phyloP scores from a whole-genome alignment of 2,888 invertebrate species.

The Teinopalpus imperialis region DNA sequence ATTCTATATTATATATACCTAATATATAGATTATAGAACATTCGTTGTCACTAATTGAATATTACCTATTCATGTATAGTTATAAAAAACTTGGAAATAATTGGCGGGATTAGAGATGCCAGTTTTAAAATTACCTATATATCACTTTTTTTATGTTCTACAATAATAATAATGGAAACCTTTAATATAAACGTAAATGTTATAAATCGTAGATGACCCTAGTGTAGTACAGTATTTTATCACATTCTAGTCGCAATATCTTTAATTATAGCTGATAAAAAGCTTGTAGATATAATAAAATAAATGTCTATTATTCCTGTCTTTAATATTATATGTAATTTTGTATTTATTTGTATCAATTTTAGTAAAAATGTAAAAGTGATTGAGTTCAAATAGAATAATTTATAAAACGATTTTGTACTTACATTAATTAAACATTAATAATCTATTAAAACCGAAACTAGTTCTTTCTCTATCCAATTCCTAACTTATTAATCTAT shows the following conservation, averaged over 20 bases:
- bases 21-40: too few relatives aligned
- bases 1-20: too few relatives aligned
- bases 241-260: conserved; percentile 6
- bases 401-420: conserved; percentile 17
- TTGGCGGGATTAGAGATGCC: too few relatives aligned
- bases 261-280: not conserved
- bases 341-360: not conserved
- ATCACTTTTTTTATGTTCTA: too few relatives aligned
- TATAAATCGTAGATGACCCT: not conserved
- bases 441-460: conserved; percentile 2
- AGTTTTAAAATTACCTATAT: too few relatives aligned
- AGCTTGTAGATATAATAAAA: not conserved
- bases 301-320: not conserved
- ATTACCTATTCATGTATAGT: too few relatives aligned
- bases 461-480: too few relatives aligned
- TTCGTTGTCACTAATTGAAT: too few relatives aligned
- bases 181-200: not conserved
- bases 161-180: too few relatives aligned
- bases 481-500: too few relatives aligned
- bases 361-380: not conserved
- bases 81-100: too few relatives aligned
- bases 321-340: not conserved
- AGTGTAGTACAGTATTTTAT: conserved; percentile 29
- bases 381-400: not conserved
- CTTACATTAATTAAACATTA: conserved; percentile 14